phyloP scores from a whole-genome alignment of 2,888 invertebrate genomes.

The Coecobrya sp. region DNA sequence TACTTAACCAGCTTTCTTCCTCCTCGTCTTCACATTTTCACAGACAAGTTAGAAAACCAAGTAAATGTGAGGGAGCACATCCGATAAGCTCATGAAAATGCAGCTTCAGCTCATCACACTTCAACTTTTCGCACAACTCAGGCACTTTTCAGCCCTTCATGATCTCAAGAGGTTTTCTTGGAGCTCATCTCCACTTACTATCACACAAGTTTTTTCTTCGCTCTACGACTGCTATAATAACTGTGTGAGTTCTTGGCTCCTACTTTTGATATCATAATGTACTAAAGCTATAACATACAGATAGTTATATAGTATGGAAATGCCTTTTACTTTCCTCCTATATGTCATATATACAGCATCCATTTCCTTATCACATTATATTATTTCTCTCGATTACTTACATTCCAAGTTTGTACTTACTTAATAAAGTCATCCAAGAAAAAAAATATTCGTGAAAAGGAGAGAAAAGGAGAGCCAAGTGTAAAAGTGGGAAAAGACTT shows the following conservation, averaged over 20 bases:
- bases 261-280: constrained; percentile 73
- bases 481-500: constrained; percentile 78
- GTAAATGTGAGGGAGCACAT: constrained; percentile 80
- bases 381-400: constrained; percentile 63
- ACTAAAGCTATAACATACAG: neutral
- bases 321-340: neutral
- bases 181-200: constrained; percentile 83
- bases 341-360: neutral
- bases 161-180: constrained; percentile 83
- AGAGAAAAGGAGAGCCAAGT: constrained; percentile 63
- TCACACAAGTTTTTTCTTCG: constrained; percentile 75
- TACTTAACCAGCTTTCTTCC: constrained; percentile 75
- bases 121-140: constrained; percentile 86
- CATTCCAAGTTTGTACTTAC: constrained; percentile 72
- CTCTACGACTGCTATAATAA: constrained; percentile 57
- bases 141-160: constrained; percentile 86
- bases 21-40: constrained; percentile 81
- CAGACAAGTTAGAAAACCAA: constrained; percentile 77
- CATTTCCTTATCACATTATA: constrained; percentile 69
- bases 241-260: constrained; percentile 76
- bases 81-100: constrained; percentile 84
- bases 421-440: constrained; percentile 77
- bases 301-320: neutral
- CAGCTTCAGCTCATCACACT: constrained; percentile 85
- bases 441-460: constrained; percentile 61